These are phyloP conservation scores for Lophochroa leadbeateri DNA, from an alignment of 2,113 vertebrate genomes.

Conservation along the genomic window DNA sequence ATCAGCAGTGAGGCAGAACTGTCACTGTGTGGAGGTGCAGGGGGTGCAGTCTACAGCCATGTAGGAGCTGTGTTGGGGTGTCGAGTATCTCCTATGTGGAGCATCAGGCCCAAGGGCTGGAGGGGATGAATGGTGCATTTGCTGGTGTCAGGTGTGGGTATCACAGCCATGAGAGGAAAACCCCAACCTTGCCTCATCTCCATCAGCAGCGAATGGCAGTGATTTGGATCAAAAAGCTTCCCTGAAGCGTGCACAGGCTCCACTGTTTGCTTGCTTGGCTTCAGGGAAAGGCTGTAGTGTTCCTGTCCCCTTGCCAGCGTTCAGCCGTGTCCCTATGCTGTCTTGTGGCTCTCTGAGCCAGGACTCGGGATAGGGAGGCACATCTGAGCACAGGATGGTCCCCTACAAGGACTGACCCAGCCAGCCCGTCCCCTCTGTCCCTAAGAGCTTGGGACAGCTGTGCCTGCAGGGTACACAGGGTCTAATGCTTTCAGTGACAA, in stretches of 20 bases:
- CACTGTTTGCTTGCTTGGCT: neutral
- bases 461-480: neutral
- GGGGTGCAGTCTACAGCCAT: neutral
- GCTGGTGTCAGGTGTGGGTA: neutral
- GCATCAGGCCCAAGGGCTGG: neutral
- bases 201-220: neutral
- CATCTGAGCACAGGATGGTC: accelerated
- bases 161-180: neutral
- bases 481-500: neutral
- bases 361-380: neutral
- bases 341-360: neutral
- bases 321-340: neutral
- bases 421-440: neutral
- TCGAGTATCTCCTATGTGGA: neutral
- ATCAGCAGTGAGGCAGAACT: neutral
- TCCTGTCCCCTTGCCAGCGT: neutral
- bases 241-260: neutral
- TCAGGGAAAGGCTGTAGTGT: neutral
- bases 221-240: neutral
- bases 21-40: neutral
- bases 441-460: accelerated
- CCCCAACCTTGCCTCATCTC: neutral
- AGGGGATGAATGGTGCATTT: neutral
- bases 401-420: accelerated
- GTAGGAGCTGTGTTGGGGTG: accelerated